Conservation (phyloP, 2,113 vertebrate species). For the Panthera tigris region DNA sequence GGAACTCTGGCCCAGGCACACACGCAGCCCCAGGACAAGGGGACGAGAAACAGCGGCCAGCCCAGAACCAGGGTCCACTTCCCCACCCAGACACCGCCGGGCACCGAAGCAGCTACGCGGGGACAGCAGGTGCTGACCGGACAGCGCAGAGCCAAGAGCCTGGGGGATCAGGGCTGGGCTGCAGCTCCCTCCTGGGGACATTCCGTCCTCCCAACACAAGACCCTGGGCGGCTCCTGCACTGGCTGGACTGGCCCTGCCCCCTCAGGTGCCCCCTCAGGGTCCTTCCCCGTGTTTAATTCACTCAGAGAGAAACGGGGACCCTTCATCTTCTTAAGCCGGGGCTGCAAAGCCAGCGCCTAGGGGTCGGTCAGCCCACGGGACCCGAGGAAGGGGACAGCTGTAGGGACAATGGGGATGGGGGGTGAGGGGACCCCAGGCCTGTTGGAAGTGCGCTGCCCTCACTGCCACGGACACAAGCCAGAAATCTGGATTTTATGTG, state of each 20-base stretch:
- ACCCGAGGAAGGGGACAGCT: neutral
- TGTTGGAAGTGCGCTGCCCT: neutral
- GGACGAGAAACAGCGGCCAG: accelerated
- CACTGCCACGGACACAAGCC: neutral
- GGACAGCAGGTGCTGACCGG: neutral
- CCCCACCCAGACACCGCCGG: neutral
- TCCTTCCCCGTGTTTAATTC: neutral
- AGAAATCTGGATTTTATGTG: neutral
- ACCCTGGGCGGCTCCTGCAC: neutral
- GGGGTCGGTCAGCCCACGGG: neutral
- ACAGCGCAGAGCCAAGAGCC: neutral
- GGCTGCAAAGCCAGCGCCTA: neutral
- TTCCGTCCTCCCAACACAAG: neutral
- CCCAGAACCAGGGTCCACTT: neutral
- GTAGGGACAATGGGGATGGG: neutral
- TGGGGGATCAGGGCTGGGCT: neutral
- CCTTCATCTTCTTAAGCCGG: neutral
- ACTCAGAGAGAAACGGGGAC: neutral
- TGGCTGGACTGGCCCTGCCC: neutral
- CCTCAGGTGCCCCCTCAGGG: neutral
- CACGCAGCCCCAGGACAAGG: neutral
- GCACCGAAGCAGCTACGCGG: neutral
- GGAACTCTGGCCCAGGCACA: neutral
- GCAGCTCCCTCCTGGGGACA: neutral
- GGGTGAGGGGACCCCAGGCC: no score